Evolutionary conservation across 2,888 invertebrate genomes (phyloP).

Genomic region (Drosophila recens): DNA sequence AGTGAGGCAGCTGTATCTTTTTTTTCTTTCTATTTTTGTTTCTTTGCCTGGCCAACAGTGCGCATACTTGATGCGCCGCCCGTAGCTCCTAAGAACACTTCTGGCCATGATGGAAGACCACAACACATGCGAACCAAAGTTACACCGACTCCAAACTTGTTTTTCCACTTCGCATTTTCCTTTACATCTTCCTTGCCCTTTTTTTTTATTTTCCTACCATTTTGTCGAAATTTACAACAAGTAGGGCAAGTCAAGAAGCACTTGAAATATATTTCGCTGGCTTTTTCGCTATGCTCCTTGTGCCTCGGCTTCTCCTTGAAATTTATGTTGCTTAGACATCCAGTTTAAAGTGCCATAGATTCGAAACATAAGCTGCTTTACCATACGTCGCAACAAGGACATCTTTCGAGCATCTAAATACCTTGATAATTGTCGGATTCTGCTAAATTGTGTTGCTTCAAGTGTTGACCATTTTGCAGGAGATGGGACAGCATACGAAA

Average conservation of each 20-base stretch:
- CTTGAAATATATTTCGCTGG: slow-evolving; percentile 66
- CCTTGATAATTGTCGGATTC: slow-evolving; percentile 19
- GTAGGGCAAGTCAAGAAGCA: slow-evolving; percentile 77
- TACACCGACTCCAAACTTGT: slow-evolving; percentile 45
- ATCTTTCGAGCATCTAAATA: slow-evolving; percentile 38
- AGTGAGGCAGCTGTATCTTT: slow-evolving; percentile 48
- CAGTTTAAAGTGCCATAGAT: slow-evolving; percentile 58
- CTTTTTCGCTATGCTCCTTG: slow-evolving; percentile 12
- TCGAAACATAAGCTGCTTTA: slow-evolving; percentile 55
- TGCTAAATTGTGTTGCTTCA: background rate
- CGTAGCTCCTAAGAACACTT: slow-evolving; percentile 25
- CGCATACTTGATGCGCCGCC: slow-evolving; percentile 72
- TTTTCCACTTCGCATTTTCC: slow-evolving; percentile 16
- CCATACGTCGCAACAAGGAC: slow-evolving; percentile 9
- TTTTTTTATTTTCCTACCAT: background rate
- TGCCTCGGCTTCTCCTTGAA: slow-evolving; percentile 10
- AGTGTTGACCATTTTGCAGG: slow-evolving; percentile 29
- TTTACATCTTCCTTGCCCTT: background rate
- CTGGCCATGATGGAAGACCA: slow-evolving; percentile 75
- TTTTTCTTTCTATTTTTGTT: background rate
- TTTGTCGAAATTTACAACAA: slow-evolving; percentile 66
- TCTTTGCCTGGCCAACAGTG: slow-evolving; percentile 61
- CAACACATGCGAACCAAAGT: slow-evolving; percentile 79
- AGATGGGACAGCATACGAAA: no score
- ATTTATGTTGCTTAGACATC: slow-evolving; percentile 60